These are phyloP conservation scores for Heteractis magnifica DNA, from an alignment of 92 coral and sea anemone species.

Conservation along the genomic window DNA sequence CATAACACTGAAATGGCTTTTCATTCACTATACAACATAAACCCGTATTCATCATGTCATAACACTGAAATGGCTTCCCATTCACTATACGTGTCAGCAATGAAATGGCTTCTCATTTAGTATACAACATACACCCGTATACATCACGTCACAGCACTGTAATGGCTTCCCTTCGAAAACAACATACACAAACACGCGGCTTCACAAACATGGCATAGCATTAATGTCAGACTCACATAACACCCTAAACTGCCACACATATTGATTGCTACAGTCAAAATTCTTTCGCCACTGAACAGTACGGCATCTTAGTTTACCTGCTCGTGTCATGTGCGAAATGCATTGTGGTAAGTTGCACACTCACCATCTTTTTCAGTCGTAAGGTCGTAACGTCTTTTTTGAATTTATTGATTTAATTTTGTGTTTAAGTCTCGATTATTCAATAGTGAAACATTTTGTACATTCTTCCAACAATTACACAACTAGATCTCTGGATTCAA, in stretches of 20 bases:
- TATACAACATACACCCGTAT: neutral
- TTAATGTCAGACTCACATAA: no score
- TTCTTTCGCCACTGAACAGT: neutral
- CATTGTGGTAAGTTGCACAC: neutral
- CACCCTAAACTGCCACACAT: no score
- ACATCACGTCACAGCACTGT: neutral
- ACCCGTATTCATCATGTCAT: neutral
- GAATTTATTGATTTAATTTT: neutral
- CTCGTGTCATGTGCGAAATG: neutral
- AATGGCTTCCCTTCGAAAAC: neutral
- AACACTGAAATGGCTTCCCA: neutral
- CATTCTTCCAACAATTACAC: neutral
- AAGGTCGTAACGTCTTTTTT: neutral
- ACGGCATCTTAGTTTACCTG: neutral
- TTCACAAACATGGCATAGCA: neutral
- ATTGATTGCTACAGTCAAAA: no score
- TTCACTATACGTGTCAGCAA: neutral
- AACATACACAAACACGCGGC: neutral
- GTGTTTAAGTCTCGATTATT: neutral
- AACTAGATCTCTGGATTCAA: neutral
- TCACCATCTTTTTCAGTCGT: neutral
- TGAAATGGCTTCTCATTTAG: neutral
- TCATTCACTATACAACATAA: no score
- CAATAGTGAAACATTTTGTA: neutral
- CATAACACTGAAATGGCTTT: neutral